Base-by-base conservation (phyloP, 2,888 invertebrate genomes). In the Idaea dimidiata region DNA sequence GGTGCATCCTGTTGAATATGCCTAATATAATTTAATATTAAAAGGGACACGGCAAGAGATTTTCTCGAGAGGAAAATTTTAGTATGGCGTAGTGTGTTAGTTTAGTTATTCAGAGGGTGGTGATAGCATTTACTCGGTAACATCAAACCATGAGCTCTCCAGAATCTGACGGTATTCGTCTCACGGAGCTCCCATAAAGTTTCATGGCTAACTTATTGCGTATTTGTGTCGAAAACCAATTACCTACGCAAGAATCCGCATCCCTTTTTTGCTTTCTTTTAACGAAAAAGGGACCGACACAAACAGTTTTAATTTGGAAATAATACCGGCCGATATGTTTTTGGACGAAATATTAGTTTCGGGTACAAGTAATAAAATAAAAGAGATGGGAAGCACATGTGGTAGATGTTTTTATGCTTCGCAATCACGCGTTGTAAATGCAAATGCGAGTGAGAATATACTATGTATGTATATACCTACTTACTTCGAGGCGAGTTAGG, bases 221-320 rank as follows among this genome's bases (percentile, higher is more conserved):
- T 83, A 84, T 85, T 84, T 85, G 84, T 85, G 82, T 83, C 80
- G 84, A 83, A 82, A 86, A 84, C 81, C 86, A 86, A 86, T 86
- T 86, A 86, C 75, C 77, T 74, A 78, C 79, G 74, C 70, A 69
- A 75, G 76, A 79, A 78, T 80, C 74, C 71, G 75, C 70, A 74
- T 78, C 76, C 77, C 72, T 74, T 81, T 79, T 80, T 72, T 72
- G 68, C 71, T 69, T 71, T 73, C 66, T 73, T 73, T 75, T 70
- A 67, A 66, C 67, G 66, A 75, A 76, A 75, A 77, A 74, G 71
- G 72, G 68, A 72, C 72, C 68, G 69, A 70, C 71, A 72, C 69
- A 17, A 65, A 66, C 70, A 72, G 74, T 79, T 76, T 78, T 80
- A 79, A 78, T 73, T 75, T 70, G 59, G 68, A 75, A 75, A 75